Conservation (phyloP, 2,113 vertebrate species). For the Phalacrocorax carbo region DNA sequence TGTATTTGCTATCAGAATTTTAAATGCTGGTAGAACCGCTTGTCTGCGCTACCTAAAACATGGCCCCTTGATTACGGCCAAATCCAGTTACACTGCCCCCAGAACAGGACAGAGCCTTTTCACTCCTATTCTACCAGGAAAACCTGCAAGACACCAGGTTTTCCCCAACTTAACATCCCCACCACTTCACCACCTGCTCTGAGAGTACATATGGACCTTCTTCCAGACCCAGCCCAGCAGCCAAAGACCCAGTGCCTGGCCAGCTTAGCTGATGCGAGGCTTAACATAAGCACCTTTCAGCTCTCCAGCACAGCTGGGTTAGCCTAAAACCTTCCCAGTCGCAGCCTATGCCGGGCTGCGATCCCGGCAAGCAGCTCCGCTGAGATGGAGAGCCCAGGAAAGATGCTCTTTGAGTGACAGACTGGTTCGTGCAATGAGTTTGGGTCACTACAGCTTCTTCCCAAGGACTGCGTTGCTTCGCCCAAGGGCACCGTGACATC, state of each 20-base stretch:
- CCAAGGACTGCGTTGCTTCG: fast-evolving
- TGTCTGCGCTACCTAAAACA: not conserved
- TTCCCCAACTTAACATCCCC: not conserved
- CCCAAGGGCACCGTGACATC: not conserved
- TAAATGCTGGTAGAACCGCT: not conserved
- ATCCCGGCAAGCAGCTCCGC: not conserved
- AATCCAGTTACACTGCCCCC: not conserved
- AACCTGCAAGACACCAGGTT: not conserved
- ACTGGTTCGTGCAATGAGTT: fast-evolving
- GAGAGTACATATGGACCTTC: fast-evolving
- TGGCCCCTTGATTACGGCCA: not conserved
- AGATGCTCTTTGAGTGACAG: not conserved
- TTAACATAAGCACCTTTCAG: not conserved
- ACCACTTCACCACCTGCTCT: not conserved
- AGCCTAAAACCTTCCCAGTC: not conserved
- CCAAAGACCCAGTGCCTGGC: fast-evolving
- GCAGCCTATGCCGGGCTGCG: fast-evolving
- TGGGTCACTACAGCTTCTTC: not conserved
- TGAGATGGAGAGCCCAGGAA: too few species aligned
- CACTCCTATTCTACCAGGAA: not conserved
- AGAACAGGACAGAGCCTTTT: not conserved
- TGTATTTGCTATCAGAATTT: not conserved
- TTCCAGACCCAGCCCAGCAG: not conserved
- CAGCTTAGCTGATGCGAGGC: fast-evolving
- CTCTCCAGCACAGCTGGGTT: too few species aligned